Conservation (phyloP, 1,140 invertebrate genomes). For the Musca domestica region DNA sequence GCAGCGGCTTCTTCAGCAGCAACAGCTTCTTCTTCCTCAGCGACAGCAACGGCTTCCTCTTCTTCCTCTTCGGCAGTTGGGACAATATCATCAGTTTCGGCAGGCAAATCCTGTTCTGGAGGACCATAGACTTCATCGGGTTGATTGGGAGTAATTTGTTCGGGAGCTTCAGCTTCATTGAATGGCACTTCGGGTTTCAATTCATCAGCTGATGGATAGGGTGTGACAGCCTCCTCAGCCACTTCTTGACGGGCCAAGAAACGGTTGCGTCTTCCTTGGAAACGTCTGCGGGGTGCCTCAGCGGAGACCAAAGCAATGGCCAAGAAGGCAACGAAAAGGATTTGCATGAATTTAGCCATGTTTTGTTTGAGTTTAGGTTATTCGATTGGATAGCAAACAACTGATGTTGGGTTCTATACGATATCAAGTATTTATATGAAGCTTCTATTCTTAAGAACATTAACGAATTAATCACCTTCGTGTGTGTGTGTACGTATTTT, state of each 20-base stretch:
- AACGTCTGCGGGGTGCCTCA: conserved; percentile 20
- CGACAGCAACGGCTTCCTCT: conserved; percentile 4
- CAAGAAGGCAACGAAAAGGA: conserved; percentile 16
- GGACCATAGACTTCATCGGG: conserved; percentile 48
- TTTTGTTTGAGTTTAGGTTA: neutral
- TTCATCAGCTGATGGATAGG: conserved; percentile 46
- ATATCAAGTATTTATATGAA: no score
- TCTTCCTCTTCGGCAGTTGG: conserved; percentile 10
- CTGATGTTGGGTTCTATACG: no score
- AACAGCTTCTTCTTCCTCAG: conserved; percentile 7
- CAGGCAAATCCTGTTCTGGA: conserved; percentile 31
- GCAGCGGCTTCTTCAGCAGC: neutral
- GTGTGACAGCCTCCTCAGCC: conserved; percentile 41
- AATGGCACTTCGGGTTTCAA: conserved; percentile 48
- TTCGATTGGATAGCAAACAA: no score
- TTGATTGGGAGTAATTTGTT: conserved; percentile 28
- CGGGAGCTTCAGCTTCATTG: conserved; percentile 38
- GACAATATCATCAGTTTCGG: conserved; percentile 21
- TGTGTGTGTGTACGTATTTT: no score
- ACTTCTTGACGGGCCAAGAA: conserved; percentile 44
- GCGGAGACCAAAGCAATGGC: conserved; percentile 9
- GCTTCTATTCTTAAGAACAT: no score
- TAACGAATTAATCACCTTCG: no score
- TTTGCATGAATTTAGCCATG: conserved; percentile 23
- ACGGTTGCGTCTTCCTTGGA: conserved; percentile 32